phyloP scores from a whole-genome alignment of 1,140 invertebrate genomes.

The Lanistes nyassanus region DNA sequence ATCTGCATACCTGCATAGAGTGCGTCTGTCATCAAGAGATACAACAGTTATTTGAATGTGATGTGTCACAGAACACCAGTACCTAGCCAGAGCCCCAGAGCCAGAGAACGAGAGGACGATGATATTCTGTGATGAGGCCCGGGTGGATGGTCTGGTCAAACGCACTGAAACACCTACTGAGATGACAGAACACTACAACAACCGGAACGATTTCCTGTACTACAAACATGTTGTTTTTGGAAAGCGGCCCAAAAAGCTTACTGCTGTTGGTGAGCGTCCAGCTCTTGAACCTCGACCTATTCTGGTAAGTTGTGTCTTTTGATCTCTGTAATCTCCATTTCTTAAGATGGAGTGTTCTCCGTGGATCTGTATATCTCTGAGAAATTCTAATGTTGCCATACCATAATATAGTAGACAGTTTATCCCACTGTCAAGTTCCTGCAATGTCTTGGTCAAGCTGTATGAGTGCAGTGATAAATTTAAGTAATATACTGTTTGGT shows the following conservation, averaged over 20 bases:
- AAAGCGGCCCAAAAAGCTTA: conserved; percentile 63
- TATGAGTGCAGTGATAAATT: no score
- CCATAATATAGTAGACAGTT: no score
- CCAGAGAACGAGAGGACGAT: conserved; percentile 74
- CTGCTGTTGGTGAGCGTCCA: conserved; percentile 45
- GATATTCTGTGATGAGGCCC: conserved; percentile 76
- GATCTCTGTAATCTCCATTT: not conserved
- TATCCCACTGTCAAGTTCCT: no score
- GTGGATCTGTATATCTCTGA: not conserved
- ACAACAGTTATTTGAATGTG: not conserved
- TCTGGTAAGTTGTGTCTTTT: conserved; percentile 56
- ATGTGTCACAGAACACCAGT: conserved; percentile 73
- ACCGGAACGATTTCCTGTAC: conserved; percentile 74
- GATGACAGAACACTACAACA: conserved; percentile 75
- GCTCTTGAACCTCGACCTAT: conserved; percentile 62
- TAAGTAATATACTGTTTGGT: no score
- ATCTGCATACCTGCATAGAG: not conserved
- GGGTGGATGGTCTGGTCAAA: conserved; percentile 75
- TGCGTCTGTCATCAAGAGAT: not conserved
- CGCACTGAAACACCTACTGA: conserved; percentile 72
- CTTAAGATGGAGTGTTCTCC: not conserved
- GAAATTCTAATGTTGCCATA: not conserved
- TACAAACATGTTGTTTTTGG: conserved; percentile 68
- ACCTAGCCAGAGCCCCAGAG: conserved; percentile 67
- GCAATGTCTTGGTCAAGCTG: no score